phyloP scores from a whole-genome alignment of 2,113 vertebrate genomes.

The Cynocephalus volans region DNA sequence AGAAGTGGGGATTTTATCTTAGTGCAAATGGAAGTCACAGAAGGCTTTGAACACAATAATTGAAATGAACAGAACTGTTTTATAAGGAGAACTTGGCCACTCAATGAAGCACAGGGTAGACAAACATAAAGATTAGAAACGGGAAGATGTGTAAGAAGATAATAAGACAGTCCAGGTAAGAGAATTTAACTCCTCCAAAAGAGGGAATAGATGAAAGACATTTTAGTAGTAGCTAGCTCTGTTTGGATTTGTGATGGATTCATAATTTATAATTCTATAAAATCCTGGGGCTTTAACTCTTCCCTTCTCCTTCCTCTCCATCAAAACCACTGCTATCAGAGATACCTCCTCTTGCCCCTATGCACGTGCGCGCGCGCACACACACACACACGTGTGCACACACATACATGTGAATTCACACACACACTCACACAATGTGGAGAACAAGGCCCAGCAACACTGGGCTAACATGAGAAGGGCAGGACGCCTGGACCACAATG shows the following conservation, averaged over 20 bases:
- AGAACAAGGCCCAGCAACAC: neutral
- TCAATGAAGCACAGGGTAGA: neutral
- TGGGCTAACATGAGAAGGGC: neutral
- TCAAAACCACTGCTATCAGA: neutral
- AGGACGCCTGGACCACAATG: fast-evolving
- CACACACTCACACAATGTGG: neutral
- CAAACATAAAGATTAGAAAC: neutral
- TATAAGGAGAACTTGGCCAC: neutral
- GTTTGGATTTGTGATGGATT: neutral
- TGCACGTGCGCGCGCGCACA: neutral
- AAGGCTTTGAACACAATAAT: neutral
- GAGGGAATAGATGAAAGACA: neutral
- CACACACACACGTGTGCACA: fast-evolving
- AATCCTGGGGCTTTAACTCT: neutral
- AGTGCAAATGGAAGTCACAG: neutral
- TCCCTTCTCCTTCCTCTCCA: neutral
- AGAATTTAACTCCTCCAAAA: neutral
- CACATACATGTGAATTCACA: neutral
- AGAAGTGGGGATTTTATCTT: neutral
- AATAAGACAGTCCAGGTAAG: neutral
- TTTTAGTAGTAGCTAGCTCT: neutral
- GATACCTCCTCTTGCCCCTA: fast-evolving
- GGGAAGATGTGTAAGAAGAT: neutral
- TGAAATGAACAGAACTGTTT: neutral
- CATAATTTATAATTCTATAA: neutral